phyloP scores from a whole-genome alignment of 2,113 vertebrate species.

The Turdus rufiventris region DNA sequence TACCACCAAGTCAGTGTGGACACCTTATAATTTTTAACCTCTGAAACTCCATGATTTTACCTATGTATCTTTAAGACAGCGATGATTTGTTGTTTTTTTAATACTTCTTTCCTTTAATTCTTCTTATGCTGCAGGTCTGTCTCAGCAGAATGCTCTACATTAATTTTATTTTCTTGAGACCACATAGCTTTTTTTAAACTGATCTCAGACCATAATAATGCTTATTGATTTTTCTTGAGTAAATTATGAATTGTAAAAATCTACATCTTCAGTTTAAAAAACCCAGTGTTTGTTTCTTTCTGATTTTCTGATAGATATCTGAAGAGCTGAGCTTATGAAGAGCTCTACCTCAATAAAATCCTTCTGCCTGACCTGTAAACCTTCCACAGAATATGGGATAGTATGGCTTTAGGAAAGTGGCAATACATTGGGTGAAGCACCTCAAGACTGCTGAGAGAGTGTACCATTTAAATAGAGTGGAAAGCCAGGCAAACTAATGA shows the following conservation, averaged over 20 bases:
- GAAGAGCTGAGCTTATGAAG: neutral
- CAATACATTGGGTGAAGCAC: neutral
- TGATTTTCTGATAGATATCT: neutral
- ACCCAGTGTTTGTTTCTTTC: neutral
- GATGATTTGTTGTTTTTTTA: neutral
- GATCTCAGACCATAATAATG: neutral
- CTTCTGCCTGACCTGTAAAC: neutral
- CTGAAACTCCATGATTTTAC: neutral
- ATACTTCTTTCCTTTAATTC: neutral
- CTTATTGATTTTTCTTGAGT: neutral
- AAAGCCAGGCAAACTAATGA: neutral
- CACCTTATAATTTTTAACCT: neutral
- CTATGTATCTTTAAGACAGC: neutral
- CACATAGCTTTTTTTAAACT: neutral
- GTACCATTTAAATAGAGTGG: neutral
- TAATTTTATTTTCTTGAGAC: neutral
- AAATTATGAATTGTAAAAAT: neutral
- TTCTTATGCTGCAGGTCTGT: neutral
- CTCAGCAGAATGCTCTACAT: neutral
- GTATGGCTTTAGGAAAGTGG: neutral
- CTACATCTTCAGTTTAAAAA: neutral
- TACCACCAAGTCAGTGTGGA: fast-evolving
- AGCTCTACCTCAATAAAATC: neutral
- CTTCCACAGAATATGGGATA: neutral
- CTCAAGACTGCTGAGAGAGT: neutral